phyloP scores from a whole-genome alignment of 1,140 invertebrate species.

The Meloidogyne chitwoodi region DNA sequence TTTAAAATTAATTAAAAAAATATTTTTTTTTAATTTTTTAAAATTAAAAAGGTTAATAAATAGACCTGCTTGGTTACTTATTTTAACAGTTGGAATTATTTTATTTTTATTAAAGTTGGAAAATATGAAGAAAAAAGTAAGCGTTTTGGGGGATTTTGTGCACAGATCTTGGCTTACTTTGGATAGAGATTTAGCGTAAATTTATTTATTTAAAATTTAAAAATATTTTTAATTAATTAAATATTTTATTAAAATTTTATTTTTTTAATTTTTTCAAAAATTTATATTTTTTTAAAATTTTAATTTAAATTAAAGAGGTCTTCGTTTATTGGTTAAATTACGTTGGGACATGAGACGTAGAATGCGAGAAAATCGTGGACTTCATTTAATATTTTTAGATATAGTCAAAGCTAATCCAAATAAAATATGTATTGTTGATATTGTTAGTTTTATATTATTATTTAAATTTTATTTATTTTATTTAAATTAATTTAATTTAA shows the following conservation, averaged over 20 bases:
- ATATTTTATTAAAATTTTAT: no score
- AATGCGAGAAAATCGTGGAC: conserved; percentile 45
- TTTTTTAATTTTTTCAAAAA: no score
- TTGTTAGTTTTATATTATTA: conserved; percentile 27
- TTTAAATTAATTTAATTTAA: not conserved
- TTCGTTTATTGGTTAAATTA: conserved; percentile 44
- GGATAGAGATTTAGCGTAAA: conserved; percentile 51
- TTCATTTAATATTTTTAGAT: conserved; percentile 55
- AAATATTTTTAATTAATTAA: conserved; percentile 7
- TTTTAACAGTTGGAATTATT: not conserved
- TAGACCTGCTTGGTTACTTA: not conserved
- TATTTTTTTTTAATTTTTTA: no score
- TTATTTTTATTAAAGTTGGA: not conserved
- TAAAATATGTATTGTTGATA: conserved; percentile 48
- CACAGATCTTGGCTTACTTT: conserved; percentile 57
- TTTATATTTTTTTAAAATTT: conserved; percentile 10
- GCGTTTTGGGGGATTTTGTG: conserved; percentile 46
- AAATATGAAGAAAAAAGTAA: not conserved
- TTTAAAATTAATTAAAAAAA: no score
- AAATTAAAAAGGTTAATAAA: not conserved
- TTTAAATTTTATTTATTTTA: no score
- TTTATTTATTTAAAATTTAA: conserved; percentile 4
- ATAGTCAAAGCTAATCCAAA: conserved; percentile 37
- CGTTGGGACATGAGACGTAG: conserved; percentile 49
- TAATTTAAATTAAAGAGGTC: conserved; percentile 40